Base-by-base conservation (phyloP, 53 echinoderm and acorn worm species). In the Astropecten irregularis region DNA sequence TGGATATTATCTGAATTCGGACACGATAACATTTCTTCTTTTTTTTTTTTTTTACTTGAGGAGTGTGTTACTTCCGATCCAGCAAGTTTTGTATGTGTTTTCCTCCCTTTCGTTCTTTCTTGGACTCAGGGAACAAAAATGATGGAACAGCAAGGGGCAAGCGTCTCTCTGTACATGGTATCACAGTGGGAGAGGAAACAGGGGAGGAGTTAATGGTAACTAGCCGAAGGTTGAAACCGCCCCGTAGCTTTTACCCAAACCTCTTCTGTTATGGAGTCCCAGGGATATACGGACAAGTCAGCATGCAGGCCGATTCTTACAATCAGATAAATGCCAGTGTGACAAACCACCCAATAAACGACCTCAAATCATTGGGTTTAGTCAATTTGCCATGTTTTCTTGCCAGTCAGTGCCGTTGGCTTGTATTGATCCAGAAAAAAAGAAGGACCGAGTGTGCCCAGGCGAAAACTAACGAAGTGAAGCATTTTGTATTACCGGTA, bases 301-400 rank as follows among this genome's bases (percentile, higher is more conserved):
- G n/a, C n/a, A n/a, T n/a, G n/a, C n/a, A n/a, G n/a, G n/a, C n/a
- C n/a, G n/a, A n/a, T n/a, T n/a, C n/a, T n/a, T n/a, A 26, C 22
- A 44, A 48, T 69, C 70, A 69, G 47, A 22, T 37, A 69, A n/a
- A 69, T 47, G 46, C 25, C 46, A 25, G 47, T 61, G 48, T 62
- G 60, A 42, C 79, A 60, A 61, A 79, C 47, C 61, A 30, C 40
- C 46, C 39, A 77, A 79, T 79, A 60, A 62, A 40, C 79, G 62
- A 56, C 6, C 62, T 47, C 60, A 79, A 77, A 79, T 79, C 79
- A 61, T 79, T 62, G 47, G 62, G 61, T 62, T 79, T 60, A 79
- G 62, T 56, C 79, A 79, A 79, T 79, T 79, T 61, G 77, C 44
- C 47, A 44, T 62, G 77, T 77, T 58, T 77, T n/a, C 61, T 79